phyloP scores from a whole-genome alignment of 2,888 invertebrate genomes.

The Villa cingulata region DNA sequence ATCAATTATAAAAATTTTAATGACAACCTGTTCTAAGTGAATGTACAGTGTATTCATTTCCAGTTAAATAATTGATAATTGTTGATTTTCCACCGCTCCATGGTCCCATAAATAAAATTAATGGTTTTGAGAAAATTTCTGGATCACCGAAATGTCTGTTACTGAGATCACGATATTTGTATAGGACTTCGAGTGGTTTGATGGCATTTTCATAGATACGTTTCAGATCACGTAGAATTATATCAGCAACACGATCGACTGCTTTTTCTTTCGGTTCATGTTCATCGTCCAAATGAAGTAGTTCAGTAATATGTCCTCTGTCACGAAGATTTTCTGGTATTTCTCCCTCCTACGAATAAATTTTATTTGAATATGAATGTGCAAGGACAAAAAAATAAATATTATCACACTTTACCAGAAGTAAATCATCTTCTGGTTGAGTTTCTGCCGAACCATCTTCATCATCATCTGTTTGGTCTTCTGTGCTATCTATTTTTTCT shows the following conservation, averaged over 20 bases:
- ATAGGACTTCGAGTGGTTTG: constrained; percentile 78
- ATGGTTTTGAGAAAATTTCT: constrained; percentile 87
- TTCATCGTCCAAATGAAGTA: constrained; percentile 66
- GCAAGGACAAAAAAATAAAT: no score
- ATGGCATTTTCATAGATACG: constrained; percentile 74
- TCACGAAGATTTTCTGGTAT: constrained; percentile 65
- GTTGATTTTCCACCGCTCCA: constrained; percentile 95
- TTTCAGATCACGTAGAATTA: constrained; percentile 71
- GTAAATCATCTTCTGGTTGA: constrained; percentile 48
- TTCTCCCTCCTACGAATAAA: constrained; percentile 44
- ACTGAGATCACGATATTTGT: constrained; percentile 83
- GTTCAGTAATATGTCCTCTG: constrained; percentile 64
- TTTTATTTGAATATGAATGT: constrained; percentile 5
- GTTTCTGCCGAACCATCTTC: constrained; percentile 38
- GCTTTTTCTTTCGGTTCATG: constrained; percentile 55
- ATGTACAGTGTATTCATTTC: constrained; percentile 70
- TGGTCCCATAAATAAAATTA: constrained; percentile 87
- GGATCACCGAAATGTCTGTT: constrained; percentile 86
- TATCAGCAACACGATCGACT: constrained; percentile 58
- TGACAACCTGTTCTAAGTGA: constrained; percentile 70
- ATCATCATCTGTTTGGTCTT: constrained; percentile 13
- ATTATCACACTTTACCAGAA: constrained; percentile 43
- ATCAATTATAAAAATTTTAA: background rate
- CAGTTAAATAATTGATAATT: constrained; percentile 81
- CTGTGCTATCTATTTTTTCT: constrained; percentile 38